phyloP scores from a whole-genome alignment of 2,113 vertebrate genomes.

The Macquaria ambigua region DNA sequence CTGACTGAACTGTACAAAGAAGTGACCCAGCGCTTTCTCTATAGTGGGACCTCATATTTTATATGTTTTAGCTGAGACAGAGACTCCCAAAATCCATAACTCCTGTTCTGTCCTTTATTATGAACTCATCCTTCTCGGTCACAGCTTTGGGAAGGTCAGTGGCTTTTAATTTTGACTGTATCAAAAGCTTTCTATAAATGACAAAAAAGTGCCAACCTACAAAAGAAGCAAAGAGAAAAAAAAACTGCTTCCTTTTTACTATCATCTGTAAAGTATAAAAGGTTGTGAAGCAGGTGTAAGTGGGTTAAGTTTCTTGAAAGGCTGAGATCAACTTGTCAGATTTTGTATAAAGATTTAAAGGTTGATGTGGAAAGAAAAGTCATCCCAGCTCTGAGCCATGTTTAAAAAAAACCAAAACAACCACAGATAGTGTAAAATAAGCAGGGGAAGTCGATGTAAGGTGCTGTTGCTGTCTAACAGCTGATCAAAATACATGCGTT shows the following conservation, averaged over 20 bases:
- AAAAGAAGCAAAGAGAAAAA: neutral
- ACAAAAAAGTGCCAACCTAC: neutral
- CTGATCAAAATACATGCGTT: neutral
- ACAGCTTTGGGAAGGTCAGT: neutral
- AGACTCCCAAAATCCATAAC: neutral
- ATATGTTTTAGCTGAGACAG: constrained; percentile 4
- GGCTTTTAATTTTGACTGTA: neutral
- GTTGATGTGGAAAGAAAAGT: neutral
- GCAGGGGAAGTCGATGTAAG: neutral
- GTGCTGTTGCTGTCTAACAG: neutral
- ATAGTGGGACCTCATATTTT: neutral
- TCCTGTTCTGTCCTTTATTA: neutral
- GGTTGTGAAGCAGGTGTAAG: neutral
- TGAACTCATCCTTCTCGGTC: neutral
- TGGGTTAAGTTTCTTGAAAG: neutral
- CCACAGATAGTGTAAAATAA: neutral
- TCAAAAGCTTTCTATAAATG: neutral
- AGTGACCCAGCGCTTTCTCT: neutral
- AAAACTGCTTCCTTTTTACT: neutral
- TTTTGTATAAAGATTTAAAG: neutral
- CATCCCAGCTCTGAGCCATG: neutral
- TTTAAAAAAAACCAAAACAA: neutral
- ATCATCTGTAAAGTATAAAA: neutral
- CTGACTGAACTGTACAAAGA: neutral
- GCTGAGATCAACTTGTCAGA: neutral